phyloP scores from a whole-genome alignment of 1,140 invertebrate genomes.

The Drosophila suzukii region DNA sequence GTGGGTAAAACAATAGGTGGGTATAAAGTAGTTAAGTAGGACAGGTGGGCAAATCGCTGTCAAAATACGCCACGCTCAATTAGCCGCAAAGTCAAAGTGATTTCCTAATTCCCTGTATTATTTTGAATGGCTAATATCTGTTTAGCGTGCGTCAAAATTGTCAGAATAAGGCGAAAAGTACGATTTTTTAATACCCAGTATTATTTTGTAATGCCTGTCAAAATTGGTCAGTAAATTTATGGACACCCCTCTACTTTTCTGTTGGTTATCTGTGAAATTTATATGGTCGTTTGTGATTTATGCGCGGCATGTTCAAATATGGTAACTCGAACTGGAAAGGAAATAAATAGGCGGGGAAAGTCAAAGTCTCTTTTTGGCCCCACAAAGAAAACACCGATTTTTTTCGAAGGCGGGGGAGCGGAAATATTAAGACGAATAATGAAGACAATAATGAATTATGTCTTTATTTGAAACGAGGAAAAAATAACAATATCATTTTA shows the following conservation, averaged over 20 bases:
- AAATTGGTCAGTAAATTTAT: conserved; percentile 35
- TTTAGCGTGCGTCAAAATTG: conserved; percentile 21
- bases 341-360: conserved; percentile 14
- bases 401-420: conserved; percentile 1
- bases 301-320: conserved; percentile 38
- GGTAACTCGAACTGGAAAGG: conserved; percentile 25
- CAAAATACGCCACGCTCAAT: conserved; percentile 44
- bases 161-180: conserved; percentile 8
- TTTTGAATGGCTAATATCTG: conserved; percentile 25
- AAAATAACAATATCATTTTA: not conserved
- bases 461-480: conserved; percentile 18
- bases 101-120: conserved; percentile 34
- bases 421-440: conserved; percentile 23
- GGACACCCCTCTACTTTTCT: not conserved
- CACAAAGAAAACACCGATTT: conserved; percentile 30
- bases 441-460: conserved; percentile 18
- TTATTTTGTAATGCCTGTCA: conserved; percentile 16
- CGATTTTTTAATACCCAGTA: not conserved
- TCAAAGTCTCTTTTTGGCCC: conserved; percentile 24
- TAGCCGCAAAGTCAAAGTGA: conserved; percentile 43
- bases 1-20: conserved; percentile 13
- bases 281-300: conserved; percentile 37
- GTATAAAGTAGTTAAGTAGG: conserved; percentile 23
- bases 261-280: conserved; percentile 35
- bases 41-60: conserved; percentile 38